phyloP scores from a whole-genome alignment of 1,140 invertebrate species.

The Hermetia illucens region DNA sequence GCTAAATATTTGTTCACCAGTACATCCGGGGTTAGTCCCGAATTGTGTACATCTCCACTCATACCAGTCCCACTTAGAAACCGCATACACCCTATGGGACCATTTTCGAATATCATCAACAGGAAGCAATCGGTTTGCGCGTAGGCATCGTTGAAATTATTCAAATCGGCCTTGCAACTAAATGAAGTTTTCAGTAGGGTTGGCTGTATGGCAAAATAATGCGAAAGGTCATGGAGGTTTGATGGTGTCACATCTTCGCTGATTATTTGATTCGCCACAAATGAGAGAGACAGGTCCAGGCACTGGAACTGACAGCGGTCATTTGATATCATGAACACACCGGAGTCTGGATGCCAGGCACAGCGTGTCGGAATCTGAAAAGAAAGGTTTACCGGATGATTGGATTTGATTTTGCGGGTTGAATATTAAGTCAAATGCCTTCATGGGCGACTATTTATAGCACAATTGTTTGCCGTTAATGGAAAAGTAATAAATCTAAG shows the following conservation, averaged over 20 bases:
- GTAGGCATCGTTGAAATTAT: constrained; percentile 31
- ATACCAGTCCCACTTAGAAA: constrained; percentile 23
- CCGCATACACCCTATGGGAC: constrained; percentile 31
- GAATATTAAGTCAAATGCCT: neutral
- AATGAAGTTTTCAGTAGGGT: constrained; percentile 39
- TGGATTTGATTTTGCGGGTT: too few relatives aligned
- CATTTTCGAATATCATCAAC: constrained; percentile 44
- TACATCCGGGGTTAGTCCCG: constrained; percentile 38
- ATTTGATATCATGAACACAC: constrained; percentile 51
- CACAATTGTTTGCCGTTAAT: too few relatives aligned
- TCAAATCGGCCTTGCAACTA: constrained; percentile 37
- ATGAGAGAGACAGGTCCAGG: constrained; percentile 55
- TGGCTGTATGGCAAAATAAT: constrained; percentile 48
- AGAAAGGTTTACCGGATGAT: too few relatives aligned
- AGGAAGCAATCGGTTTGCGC: constrained; percentile 35
- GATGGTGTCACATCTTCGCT: constrained; percentile 49
- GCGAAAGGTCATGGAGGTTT: constrained; percentile 48
- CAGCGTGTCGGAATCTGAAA: constrained; percentile 50
- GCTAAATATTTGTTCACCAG: constrained; percentile 52
- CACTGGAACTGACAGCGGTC: constrained; percentile 61
- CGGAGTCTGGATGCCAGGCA: constrained; percentile 56
- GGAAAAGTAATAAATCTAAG: too few relatives aligned
- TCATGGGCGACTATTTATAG: too few relatives aligned
- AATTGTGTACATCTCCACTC: constrained; percentile 28
- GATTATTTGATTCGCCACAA: constrained; percentile 50